phyloP scores from a whole-genome alignment of 2,797 vertebrate genomes.

The Tragopan temminckii region DNA sequence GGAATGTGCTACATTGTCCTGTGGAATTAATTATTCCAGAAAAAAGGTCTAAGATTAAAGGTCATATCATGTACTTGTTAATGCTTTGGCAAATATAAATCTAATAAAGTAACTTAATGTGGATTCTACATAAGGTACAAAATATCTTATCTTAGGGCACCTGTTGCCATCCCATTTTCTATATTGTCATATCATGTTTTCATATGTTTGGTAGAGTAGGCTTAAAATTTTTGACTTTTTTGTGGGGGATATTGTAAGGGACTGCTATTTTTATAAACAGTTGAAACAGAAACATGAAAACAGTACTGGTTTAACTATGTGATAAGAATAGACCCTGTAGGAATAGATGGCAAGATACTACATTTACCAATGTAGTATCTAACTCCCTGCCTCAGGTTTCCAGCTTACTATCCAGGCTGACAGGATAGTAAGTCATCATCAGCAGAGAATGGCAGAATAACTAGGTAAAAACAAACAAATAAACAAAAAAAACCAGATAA shows the following conservation, averaged over 20 bases:
- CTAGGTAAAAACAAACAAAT: background rate
- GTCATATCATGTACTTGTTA: background rate
- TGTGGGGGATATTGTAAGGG: fast-evolving
- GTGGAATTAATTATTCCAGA: background rate
- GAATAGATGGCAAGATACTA: background rate
- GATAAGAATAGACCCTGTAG: background rate
- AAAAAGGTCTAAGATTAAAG: background rate
- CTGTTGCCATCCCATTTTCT: background rate
- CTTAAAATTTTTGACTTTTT: background rate
- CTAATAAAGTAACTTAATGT: background rate
- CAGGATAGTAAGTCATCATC: background rate
- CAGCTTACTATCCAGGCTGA: background rate
- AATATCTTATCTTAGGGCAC: background rate
- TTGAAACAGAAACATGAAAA: background rate
- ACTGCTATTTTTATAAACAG: background rate
- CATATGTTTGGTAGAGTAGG: background rate
- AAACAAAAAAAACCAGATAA: background rate
- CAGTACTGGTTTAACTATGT: background rate
- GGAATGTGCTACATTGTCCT: background rate
- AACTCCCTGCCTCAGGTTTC: background rate
- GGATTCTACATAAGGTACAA: background rate
- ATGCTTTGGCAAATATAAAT: background rate
- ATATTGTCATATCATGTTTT: background rate
- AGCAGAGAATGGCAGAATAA: background rate
- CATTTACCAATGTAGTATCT: background rate